Evolutionary conservation across 2,888 invertebrate genomes (phyloP).

Genomic region (Eilema sororculum): DNA sequence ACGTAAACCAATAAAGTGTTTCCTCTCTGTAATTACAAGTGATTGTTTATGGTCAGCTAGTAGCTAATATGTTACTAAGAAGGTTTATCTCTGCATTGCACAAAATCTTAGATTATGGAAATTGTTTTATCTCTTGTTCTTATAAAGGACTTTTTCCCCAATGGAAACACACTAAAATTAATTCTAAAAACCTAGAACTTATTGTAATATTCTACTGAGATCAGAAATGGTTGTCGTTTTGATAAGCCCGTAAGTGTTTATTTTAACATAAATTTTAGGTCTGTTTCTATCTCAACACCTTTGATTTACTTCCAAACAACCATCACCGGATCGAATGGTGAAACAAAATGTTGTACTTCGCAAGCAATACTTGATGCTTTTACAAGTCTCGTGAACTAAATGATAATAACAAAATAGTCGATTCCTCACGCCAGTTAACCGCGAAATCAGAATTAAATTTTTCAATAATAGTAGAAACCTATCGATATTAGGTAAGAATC

Average conservation of each 20-base stretch:
- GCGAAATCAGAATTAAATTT: constrained; percentile 31
- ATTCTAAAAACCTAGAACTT: too few relatives aligned
- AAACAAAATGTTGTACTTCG: constrained; percentile 7
- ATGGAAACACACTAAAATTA: too few relatives aligned
- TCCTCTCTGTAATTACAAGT: neutral
- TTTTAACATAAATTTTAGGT: neutral
- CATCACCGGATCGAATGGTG: neutral
- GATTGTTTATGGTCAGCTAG: neutral
- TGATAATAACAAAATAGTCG: constrained; percentile 31
- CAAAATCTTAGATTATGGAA: neutral
- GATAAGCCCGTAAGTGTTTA: too few relatives aligned
- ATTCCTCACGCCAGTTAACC: constrained; percentile 28
- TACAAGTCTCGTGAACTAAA: constrained; percentile 16
- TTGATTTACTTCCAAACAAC: neutral
- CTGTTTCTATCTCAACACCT: too few relatives aligned
- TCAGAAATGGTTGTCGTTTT: neutral
- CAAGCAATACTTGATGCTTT: constrained; percentile 11
- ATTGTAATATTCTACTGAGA: too few relatives aligned
- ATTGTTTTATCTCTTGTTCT: neutral
- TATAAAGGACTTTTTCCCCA: too few relatives aligned
- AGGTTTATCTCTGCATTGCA: neutral
- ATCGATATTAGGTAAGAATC: constrained; percentile 18
- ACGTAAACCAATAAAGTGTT: neutral
- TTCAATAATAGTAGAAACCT: constrained; percentile 30
- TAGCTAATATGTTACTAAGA: neutral